These are phyloP conservation scores for Entomobrya multifasciata DNA, from an alignment of 2,888 invertebrate genomes.

Conservation along the genomic window DNA sequence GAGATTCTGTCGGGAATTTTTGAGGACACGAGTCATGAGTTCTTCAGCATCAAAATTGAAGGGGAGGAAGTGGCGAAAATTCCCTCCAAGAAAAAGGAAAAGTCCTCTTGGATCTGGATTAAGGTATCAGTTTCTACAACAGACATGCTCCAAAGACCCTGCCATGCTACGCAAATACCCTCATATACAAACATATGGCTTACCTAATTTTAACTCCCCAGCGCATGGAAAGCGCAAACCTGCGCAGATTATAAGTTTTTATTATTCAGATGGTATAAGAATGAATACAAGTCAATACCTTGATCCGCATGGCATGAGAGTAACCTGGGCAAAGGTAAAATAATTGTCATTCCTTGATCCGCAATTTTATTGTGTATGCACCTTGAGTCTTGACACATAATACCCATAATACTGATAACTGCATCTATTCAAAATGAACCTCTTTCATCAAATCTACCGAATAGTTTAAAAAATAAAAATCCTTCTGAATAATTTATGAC, in stretches of 20 bases:
- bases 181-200: too few relatives aligned
- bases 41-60: slow-evolving; percentile 28
- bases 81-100: slow-evolving; percentile 90
- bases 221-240: too few relatives aligned
- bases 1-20: slow-evolving; percentile 54
- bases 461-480: slow-evolving; percentile 84
- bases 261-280: too few relatives aligned
- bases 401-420: slow-evolving; percentile 40
- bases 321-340: slow-evolving; percentile 13
- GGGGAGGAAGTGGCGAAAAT: slow-evolving; percentile 35
- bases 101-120: slow-evolving; percentile 97
- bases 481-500: not conserved
- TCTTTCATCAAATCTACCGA: too few relatives aligned
- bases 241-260: too few relatives aligned
- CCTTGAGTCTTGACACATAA: too few relatives aligned
- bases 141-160: too few relatives aligned
- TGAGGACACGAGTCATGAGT: slow-evolving; percentile 23
- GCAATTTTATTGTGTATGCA: too few relatives aligned
- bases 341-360: too few relatives aligned
- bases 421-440: slow-evolving; percentile 4
- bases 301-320: not conserved
- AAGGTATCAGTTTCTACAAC: slow-evolving; percentile 85
- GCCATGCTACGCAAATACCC: too few relatives aligned
- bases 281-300: too few relatives aligned
- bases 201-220: too few relatives aligned